Evolutionary conservation across 2,113 vertebrate species (phyloP).

Genomic region (Myocastor coypus): DNA sequence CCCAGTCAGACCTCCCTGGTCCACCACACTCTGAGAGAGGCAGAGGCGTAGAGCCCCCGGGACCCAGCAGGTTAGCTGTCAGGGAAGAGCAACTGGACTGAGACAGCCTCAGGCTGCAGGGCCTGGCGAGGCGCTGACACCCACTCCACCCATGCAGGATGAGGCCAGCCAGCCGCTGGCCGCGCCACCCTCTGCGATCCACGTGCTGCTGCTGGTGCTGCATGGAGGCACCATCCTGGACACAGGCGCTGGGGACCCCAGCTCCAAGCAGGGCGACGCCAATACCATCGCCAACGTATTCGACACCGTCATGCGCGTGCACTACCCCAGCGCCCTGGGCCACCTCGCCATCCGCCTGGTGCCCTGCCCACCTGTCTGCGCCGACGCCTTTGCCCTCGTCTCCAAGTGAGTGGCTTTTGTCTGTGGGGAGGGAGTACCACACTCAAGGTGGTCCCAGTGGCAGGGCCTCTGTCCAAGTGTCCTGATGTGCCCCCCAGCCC

Average conservation of each 20-base stretch:
- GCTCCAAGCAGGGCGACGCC: constrained; percentile 96
- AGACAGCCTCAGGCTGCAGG: accelerated
- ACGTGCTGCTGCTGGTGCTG: constrained; percentile 95
- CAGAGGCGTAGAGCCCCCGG: not conserved
- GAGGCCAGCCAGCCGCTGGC: constrained; percentile 88
- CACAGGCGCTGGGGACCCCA: constrained; percentile 95
- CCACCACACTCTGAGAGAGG: not conserved
- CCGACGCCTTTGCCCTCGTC: constrained; percentile 96
- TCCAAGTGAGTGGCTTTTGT: constrained; percentile 90
- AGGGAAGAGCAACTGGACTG: not conserved
- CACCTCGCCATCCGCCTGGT: constrained; percentile 96
- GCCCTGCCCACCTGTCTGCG: constrained; percentile 97
- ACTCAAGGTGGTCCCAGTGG: not conserved
- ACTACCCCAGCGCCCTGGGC: constrained; percentile 96
- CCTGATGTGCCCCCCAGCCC: not conserved
- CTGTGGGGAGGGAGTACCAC: not conserved
- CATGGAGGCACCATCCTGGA: constrained; percentile 99
- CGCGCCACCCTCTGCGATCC: constrained; percentile 93
- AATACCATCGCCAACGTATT: constrained; percentile 96
- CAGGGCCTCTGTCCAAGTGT: not conserved
- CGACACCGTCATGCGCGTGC: constrained; percentile 96
- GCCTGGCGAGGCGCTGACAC: not conserved
- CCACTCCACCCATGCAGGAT: constrained; percentile 85
- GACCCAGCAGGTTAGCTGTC: not conserved
- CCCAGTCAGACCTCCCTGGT: not conserved